Conservation (phyloP, 2,113 vertebrate species). For the Poeciliopsis turrubarensis region DNA sequence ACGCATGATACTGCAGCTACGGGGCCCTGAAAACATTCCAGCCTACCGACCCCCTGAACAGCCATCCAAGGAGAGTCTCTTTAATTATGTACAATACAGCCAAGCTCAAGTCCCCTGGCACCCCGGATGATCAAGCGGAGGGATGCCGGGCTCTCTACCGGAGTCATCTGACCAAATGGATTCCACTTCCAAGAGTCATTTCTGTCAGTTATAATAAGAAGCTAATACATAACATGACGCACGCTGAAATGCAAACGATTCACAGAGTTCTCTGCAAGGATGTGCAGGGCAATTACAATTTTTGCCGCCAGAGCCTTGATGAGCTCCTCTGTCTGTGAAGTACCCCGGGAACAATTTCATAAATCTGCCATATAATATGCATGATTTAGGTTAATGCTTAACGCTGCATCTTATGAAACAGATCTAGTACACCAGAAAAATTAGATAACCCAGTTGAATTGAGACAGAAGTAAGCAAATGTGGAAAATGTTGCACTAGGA, state of each 20-base stretch:
- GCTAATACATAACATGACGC: constrained; percentile 71
- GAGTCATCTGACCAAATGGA: constrained; percentile 67
- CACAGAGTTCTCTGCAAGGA: constrained; percentile 63
- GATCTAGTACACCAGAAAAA: neutral
- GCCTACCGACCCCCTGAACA: constrained; percentile 26
- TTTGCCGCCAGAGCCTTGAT: constrained; percentile 50
- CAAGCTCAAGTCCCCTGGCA: constrained; percentile 53
- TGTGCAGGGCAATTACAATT: constrained; percentile 68
- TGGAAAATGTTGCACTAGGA: neutral
- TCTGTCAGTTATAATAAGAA: constrained; percentile 73
- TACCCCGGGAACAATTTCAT: constrained; percentile 45
- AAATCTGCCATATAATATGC: constrained; percentile 61
- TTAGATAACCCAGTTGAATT: constrained; percentile 11
- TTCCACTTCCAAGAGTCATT: constrained; percentile 70
- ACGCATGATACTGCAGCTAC: constrained; percentile 48
- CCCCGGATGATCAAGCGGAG: constrained; percentile 64
- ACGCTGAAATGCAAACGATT: constrained; percentile 70
- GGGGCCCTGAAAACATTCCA: constrained; percentile 38
- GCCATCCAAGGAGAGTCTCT: constrained; percentile 52
- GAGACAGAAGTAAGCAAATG: constrained; percentile 7
- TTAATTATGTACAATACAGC: constrained; percentile 71
- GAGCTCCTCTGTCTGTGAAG: constrained; percentile 60
- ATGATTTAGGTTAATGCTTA: constrained; percentile 39
- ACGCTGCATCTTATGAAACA: constrained; percentile 32
- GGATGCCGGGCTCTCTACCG: constrained; percentile 45